Base-by-base conservation (phyloP, 2,113 vertebrate species). In the Sebastes fasciatus region DNA sequence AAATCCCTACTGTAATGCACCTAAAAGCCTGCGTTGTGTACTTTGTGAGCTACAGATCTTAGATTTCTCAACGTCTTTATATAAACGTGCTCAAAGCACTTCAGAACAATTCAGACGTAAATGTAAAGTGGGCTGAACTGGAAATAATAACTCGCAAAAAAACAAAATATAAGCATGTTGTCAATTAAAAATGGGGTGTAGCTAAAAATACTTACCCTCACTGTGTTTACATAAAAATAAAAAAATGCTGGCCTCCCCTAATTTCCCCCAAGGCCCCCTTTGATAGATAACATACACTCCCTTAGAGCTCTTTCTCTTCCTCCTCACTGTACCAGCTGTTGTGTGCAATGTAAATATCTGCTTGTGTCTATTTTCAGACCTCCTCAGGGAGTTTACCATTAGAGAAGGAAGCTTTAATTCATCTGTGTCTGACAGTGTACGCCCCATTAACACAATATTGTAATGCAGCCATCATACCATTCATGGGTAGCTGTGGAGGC, bases 391-490 rank as follows among this genome's bases (percentile, higher is more conserved):
- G 83, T 83, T 49, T 82, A 76, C 43, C 51, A 78, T 70, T 68
- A 80, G 51, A 87, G 79, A 66, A 79, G 80, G 86, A 92, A 91
- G 55, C 51, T 82, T 82, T 82, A 80, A 89, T 79, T 80, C 9
- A 85, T 87, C 48, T 77, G 46, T 69, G 74, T 82, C 80, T 64
- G 62, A 75, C 82, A 81, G 69, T 48, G 57, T 60, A 45, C 26
- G 34, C 76, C 60, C 55, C 54, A 70, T 45, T 76, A 70, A 58
- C 79, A 81, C 8, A 71, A 52, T 57, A 26, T 58, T 83, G 78
- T 65, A 26, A 82, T 66, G 40, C 62, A 64, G 74, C 63, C 21
- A 83, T 67, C 79, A 70, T 94, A 94, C 94, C 93, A 80, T 92
- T 91, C 79, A 80, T 77, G 63, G 79, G 74, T 19, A 52, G 79